phyloP scores from a whole-genome alignment of 2,888 invertebrate species.

The Oegoconia quadripuncta region DNA sequence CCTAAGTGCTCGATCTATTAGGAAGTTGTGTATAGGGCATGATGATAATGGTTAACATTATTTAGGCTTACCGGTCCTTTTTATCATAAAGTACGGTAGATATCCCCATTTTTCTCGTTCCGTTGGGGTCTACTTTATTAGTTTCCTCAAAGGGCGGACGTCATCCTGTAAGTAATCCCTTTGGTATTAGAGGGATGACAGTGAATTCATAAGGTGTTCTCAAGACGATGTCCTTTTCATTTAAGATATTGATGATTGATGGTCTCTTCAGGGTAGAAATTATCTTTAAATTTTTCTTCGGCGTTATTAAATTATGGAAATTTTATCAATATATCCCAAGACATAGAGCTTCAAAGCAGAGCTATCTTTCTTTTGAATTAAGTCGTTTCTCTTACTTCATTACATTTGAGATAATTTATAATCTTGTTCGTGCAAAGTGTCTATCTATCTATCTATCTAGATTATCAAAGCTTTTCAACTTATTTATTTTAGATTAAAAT shows the following conservation, averaged over 20 bases:
- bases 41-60: slow-evolving; percentile 7
- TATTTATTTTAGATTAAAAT: no score
- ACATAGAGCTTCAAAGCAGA: no score
- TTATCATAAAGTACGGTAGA: slow-evolving; percentile 2
- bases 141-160: slow-evolving; percentile 4
- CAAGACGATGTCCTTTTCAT: slow-evolving; percentile 2
- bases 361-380: no score
- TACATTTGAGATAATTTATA: no score
- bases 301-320: no score
- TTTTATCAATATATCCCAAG: not conserved
- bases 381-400: no score
- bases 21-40: not conserved
- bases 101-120: slow-evolving; percentile 10
- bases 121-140: slow-evolving; percentile 11
- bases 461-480: no score
- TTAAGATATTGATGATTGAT: slow-evolving; percentile 7
- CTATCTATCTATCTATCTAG: no score
- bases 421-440: no score
- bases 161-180: slow-evolving; percentile 6
- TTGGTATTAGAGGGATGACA: slow-evolving; percentile 9
- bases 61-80: slow-evolving; percentile 1
- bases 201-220: slow-evolving; percentile 3
- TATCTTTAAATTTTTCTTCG: not conserved
- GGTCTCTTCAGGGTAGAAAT: not conserved
- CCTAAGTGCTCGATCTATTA: not conserved